Conservation (phyloP, 2,113 vertebrate genomes). For the Balaenoptera acutorostrata region DNA sequence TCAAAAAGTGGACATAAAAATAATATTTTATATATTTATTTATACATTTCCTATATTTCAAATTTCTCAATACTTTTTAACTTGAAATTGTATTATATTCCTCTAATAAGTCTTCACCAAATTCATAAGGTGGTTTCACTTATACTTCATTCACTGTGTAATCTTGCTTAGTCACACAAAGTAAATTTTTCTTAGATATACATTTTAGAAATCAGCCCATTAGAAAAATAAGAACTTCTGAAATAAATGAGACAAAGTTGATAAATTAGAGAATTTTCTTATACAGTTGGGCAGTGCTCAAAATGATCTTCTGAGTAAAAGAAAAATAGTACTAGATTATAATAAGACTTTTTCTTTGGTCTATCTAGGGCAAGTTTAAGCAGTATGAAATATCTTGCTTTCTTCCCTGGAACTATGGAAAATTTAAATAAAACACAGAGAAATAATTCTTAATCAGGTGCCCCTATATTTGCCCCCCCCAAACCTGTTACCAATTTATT, state of each 20-base stretch:
- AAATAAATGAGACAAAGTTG: neutral
- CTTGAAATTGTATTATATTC: neutral
- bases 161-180: neutral
- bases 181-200: neutral
- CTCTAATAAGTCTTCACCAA: neutral
- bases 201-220: neutral
- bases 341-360: neutral
- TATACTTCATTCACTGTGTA: neutral
- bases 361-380: neutral
- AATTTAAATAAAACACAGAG: neutral
- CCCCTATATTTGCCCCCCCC: neutral
- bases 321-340: neutral
- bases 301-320: slow-evolving; percentile 1
- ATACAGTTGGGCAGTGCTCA: neutral
- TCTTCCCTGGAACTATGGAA: neutral
- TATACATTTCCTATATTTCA: neutral
- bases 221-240: neutral
- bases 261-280: neutral
- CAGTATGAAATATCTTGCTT: neutral
- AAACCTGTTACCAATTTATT: neutral
- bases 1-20: neutral
- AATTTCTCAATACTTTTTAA: neutral
- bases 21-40: neutral
- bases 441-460: neutral
- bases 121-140: neutral